A percentile compares a stretch with the other conserved stretches of the same genome.
Conservation (phyloP, 2,797 vertebrate species). For the Halcyon smyrnensis region DNA sequence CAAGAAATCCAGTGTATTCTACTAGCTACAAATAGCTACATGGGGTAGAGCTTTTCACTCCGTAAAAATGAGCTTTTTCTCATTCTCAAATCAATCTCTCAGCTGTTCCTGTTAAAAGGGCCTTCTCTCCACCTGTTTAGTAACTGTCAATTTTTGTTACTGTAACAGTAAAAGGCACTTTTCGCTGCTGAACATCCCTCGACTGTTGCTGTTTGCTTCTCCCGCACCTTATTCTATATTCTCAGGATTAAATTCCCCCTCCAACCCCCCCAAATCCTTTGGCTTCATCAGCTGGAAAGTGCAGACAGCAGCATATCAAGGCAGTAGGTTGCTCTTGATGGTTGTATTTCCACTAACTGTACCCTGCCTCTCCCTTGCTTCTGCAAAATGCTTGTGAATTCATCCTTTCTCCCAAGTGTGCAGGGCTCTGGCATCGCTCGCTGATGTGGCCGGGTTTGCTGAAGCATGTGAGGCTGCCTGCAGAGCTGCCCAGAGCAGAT, state of each 20-base stretch:
- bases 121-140: conserved; percentile 22
- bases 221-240: background rate
- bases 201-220: background rate
- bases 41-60: conserved; percentile 23
- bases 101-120: conserved; percentile 6
- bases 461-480: rapidly evolving
- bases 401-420: background rate
- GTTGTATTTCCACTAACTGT: background rate
- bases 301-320: background rate
- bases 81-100: conserved; percentile 14
- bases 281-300: background rate
- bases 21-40: conserved; percentile 10
- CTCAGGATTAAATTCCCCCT: background rate
- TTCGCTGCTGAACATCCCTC: background rate
- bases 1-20: conserved; percentile 40
- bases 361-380: background rate
- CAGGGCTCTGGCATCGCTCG: rapidly evolving
- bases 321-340: background rate
- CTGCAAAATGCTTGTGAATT: background rate
- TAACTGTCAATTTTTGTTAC: background rate
- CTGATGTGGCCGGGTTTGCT: background rate
- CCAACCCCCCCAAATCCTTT: background rate
- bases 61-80: conserved; percentile 9
- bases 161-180: background rate
- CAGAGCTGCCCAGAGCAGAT: background rate